phyloP scores from a whole-genome alignment of 2,888 invertebrate species.

The Sesia bembeciformis region DNA sequence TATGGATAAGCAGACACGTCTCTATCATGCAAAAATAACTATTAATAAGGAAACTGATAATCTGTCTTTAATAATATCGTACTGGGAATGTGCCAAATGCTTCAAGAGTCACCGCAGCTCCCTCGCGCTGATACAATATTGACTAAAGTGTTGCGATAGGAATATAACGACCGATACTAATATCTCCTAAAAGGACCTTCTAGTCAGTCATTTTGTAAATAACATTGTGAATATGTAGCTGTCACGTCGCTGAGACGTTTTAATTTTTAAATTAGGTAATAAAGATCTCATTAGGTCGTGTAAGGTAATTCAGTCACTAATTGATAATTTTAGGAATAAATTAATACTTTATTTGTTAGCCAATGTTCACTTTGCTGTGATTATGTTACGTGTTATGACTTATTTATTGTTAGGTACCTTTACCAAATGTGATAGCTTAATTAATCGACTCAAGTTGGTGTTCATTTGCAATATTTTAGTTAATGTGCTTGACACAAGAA shows the following conservation, averaged over 20 bases:
- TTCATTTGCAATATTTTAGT: conserved; percentile 56
- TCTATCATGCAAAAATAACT: conserved; percentile 32
- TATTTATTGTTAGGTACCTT: conserved; percentile 61
- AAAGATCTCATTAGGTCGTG: conserved; percentile 70
- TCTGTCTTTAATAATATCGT: conserved; percentile 24
- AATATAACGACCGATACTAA: conserved; percentile 44
- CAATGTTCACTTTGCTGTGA: conserved; percentile 72
- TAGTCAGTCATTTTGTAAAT: conserved; percentile 69
- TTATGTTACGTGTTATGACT: conserved; percentile 67
- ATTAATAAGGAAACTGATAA: conserved; percentile 35
- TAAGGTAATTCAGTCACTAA: conserved; percentile 72
- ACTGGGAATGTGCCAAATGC: conserved; percentile 71
- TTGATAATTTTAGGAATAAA: conserved; percentile 67
- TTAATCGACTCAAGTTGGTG: conserved; percentile 42
- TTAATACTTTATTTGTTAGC: conserved; percentile 68
- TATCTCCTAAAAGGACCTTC: conserved; percentile 60
- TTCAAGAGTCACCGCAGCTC: conserved; percentile 42
- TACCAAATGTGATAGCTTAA: conserved; percentile 65
- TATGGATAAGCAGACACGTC: conserved; percentile 26
- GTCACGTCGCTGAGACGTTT: conserved; percentile 59
- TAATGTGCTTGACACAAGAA: conserved; percentile 34
- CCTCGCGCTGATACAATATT: conserved; percentile 52
- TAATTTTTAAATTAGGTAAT: conserved; percentile 63
- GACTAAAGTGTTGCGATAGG: conserved; percentile 46
- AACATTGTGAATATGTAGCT: conserved; percentile 70